phyloP scores from a whole-genome alignment of 1,140 invertebrate genomes.

The Drosophila sturtevanti region DNA sequence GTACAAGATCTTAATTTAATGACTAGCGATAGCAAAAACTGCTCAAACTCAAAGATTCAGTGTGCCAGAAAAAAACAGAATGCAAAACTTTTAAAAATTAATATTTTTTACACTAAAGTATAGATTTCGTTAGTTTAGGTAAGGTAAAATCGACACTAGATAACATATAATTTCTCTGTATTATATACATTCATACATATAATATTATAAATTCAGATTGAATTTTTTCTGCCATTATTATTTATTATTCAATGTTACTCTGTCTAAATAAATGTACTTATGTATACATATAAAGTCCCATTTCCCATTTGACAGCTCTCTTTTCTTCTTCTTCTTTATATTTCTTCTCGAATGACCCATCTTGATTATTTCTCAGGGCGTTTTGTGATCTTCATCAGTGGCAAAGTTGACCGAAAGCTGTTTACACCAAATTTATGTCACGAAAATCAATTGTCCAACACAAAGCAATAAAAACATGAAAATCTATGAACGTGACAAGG shows the following conservation, averaged over 20 bases:
- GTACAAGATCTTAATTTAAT: conserved; percentile 1
- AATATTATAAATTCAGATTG: too few relatives aligned
- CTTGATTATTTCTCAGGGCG: background rate
- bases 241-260: background rate
- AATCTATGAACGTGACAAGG: background rate
- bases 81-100: too few relatives aligned
- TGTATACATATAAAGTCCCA: background rate
- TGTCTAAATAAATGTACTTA: too few relatives aligned
- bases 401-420: conserved; percentile 61
- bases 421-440: conserved; percentile 73
- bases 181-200: too few relatives aligned
- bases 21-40: background rate
- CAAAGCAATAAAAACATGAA: conserved; percentile 66
- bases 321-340: background rate
- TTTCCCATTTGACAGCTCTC: background rate
- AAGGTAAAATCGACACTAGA: too few relatives aligned
- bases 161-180: too few relatives aligned
- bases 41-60: background rate
- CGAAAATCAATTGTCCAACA: conserved; percentile 71
- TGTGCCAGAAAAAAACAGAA: background rate
- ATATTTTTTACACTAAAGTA: too few relatives aligned
- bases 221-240: too few relatives aligned
- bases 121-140: too few relatives aligned
- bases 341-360: background rate
- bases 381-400: conserved; percentile 5